A percentile compares a stretch with the other conserved stretches of the same genome.
phyloP scores from a whole-genome alignment of 2,888 invertebrate genomes.

The Ariolimax columbianus region DNA sequence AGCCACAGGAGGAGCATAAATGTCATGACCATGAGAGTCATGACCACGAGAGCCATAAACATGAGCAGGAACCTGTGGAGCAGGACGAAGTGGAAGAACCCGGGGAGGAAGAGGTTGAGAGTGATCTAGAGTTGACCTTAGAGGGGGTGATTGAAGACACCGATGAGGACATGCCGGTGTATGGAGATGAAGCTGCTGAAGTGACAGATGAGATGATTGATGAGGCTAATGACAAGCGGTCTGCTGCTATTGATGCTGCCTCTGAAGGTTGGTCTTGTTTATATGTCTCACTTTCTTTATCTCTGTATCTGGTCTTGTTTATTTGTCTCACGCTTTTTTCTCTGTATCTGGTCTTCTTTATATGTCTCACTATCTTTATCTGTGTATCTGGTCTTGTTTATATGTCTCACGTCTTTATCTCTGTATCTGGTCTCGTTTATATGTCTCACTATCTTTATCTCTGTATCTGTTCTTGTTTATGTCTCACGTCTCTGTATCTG shows the following conservation, averaged over 20 bases:
- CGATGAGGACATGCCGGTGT: constrained; percentile 82
- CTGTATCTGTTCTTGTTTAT: too few species aligned
- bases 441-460: too few species aligned
- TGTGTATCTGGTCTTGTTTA: too few species aligned
- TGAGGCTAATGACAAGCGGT: constrained; percentile 86
- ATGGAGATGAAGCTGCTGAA: constrained; percentile 74
- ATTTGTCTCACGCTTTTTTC: too few species aligned
- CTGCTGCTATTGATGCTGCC: constrained; percentile 88
- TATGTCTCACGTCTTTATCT: too few species aligned
- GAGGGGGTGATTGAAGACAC: constrained; percentile 83
- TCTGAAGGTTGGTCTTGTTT: constrained; percentile 81
- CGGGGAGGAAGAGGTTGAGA: constrained; percentile 82
- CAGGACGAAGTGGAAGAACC: constrained; percentile 65
- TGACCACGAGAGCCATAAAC: constrained; percentile 14
- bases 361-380: too few species aligned
- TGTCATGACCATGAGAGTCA: not conserved
- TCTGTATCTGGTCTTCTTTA: too few species aligned
- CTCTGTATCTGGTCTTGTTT: too few species aligned
- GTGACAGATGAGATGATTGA: constrained; percentile 83
- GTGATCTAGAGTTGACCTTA: constrained; percentile 89
- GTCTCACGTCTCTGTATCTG: too few species aligned
- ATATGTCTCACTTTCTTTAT: not conserved
- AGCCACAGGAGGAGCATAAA: not conserved
- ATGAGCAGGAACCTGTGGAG: constrained; percentile 50
- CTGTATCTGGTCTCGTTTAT: too few species aligned